Conservation (phyloP, 2,888 invertebrate genomes). For the Cyclophora punctaria region DNA sequence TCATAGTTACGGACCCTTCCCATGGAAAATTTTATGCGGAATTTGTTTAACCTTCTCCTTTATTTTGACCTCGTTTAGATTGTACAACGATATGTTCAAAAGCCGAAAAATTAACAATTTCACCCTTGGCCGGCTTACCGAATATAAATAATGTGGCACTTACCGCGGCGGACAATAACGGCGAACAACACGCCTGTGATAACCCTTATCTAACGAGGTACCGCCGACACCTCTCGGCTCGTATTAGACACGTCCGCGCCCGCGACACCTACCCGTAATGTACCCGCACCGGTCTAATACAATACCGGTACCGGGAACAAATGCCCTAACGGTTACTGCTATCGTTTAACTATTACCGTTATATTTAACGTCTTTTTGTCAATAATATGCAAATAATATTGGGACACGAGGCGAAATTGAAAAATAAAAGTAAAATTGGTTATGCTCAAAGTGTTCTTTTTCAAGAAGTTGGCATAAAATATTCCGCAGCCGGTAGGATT, state of each 20-base stretch:
- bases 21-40: too few species aligned
- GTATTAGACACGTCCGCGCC: too few species aligned
- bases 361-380: constrained; percentile 33
- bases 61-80: too few species aligned
- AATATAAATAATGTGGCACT: constrained; percentile 12
- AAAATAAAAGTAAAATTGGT: not conserved
- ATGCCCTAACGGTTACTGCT: constrained; percentile 31
- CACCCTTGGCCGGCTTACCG: constrained; percentile 9
- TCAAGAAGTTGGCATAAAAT: too few species aligned
- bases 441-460: too few species aligned
- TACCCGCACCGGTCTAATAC: not conserved
- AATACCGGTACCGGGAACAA: constrained; percentile 22
- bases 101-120: constrained; percentile 15
- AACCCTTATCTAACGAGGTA: constrained; percentile 6
- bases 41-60: too few species aligned
- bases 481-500: constrained; percentile 87
- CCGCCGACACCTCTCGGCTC: too few species aligned
- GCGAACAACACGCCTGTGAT: constrained; percentile 9
- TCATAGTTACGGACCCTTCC: too few species aligned
- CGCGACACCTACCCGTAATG: too few species aligned
- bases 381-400: constrained; percentile 23
- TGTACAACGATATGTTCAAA: constrained; percentile 6
- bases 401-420: constrained; percentile 19
- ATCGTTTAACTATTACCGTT: constrained; percentile 35
- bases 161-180: constrained; percentile 11